Base-by-base conservation (phyloP, 2,888 invertebrate genomes). In the Ormyrus thymus region DNA sequence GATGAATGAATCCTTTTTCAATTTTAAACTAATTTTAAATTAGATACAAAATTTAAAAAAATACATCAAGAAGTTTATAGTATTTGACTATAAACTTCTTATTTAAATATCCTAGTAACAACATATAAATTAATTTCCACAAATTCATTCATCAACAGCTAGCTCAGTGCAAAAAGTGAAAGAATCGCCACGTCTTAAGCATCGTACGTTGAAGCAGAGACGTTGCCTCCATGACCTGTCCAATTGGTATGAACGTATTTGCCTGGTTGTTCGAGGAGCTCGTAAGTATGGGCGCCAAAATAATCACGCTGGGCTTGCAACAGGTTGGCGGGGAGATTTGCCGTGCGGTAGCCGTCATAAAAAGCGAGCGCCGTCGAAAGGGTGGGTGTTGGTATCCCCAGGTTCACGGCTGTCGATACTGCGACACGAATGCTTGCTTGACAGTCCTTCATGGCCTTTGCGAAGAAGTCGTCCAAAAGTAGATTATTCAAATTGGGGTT, bases 231-330 rank as follows among this genome's bases (percentile, higher is more conserved):
- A 85, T 96, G 97, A 11, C 99, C 99, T 9, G 99, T 99, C 99
- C 99, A 99, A 91, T 99, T 99, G 81, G 99, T 99, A 91, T 99
- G 99, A 4, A 97, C 93, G 89, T 95, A 98, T 84, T 93, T 93
- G 5, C 98, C 98, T 62, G 98, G 98, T 81, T 95, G 91, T 6
- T 92, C 92, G 74, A 97, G 90, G 74, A 98, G 90, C 91, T 99
- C 98, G 87, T 99, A 99, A 0, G 99, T 99, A 90, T 99, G 99
- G 0, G 99, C 99, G 1, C 99, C 99, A 88, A 99, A 99, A 90
- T 98, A 99, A 90, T 99, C 99, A 55, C 99, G 92, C 90, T 98
- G 98, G 0, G 99, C 98, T 93, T 99, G 99, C 78, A 99, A 92
- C 78, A 99, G 92, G 91, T 99, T 99, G 7, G 99, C 99, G 0